Evolutionary conservation across 1,140 invertebrate species (phyloP), one percentile per base, ranked within the genome.

Genomic region (Sminthurides bifidus): DNA sequence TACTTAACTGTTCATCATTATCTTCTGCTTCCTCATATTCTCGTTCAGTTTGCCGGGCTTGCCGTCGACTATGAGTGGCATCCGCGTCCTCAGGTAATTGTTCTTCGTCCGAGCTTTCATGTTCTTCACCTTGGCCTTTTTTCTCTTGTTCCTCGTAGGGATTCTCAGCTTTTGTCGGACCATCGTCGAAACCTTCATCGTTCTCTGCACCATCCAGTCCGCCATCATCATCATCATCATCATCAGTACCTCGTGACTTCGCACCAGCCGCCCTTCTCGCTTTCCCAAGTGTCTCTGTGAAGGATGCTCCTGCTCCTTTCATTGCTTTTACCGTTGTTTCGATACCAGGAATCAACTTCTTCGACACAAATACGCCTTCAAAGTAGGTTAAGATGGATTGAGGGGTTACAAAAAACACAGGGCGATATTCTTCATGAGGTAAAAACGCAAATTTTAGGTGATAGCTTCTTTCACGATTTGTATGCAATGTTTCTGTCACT

Each of bases 21-120:
- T 56, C 57, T 31, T 59, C 84, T 1, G 79, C 79, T 67, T 90
- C 87, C 61, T 90, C 84, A 66, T 86, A 84, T 37, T 87, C 87
- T 38, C 80, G 78, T 59, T 81, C 77, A 35, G 77, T 71, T 56
- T 79, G 78, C 59, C 79, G 75, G 38, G 70, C 71, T 59, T 72
- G 75, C 1, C 71, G 72, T 65, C 77, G 79, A 5, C 71, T 70
- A 24, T 74, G 72, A 17, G 79, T 81, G 0, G 78, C 76, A 63
- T 78, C 78, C 27, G 75, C 77, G 41, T 80, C 78, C 24, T 77
- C 72, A 30, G 51, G 50, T 26, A 69, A 67, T 17, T 74, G 72
- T 31, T 81, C 81, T 30, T 81, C 81, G 49, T 80, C 80, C 1
- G 79, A 80, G 17, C 77, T 79, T 44, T 76, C 73, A 31, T 76